Conservation (phyloP, 1,140 invertebrate species). For the Drosophila suzukii region DNA sequence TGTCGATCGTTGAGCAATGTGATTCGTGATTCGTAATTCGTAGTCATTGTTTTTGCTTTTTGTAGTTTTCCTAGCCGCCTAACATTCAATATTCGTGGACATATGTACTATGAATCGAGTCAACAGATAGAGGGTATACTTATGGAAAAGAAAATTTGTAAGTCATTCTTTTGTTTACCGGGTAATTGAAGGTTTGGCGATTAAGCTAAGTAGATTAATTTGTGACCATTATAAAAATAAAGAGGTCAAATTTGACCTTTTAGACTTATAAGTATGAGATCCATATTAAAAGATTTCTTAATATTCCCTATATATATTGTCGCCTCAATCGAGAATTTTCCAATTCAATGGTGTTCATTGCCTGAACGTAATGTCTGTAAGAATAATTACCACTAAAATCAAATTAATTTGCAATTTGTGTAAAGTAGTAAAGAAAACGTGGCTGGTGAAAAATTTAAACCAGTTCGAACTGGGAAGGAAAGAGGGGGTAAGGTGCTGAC, state of each 20-base stretch:
- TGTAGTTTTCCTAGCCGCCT: slow-evolving; percentile 18
- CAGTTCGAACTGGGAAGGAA: not conserved
- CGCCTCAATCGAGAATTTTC: not conserved
- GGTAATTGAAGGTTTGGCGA: not conserved
- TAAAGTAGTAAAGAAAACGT: slow-evolving; percentile 1
- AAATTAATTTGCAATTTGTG: slow-evolving; percentile 74
- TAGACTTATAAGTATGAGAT: not conserved
- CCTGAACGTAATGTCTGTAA: slow-evolving; percentile 37
- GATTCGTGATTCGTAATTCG: slow-evolving; percentile 34
- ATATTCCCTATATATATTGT: not conserved
- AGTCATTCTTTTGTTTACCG: not conserved
- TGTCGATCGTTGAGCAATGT: slow-evolving; percentile 44
- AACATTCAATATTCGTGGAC: not conserved
- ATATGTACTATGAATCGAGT: slow-evolving; percentile 3
- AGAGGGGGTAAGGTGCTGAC: not conserved
- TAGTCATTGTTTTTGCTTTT: slow-evolving; percentile 24
- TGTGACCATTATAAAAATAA: not conserved
- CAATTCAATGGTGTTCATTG: slow-evolving; percentile 1
- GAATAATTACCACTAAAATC: slow-evolving; percentile 69
- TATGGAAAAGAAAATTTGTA: not conserved
- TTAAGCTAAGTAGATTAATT: not conserved
- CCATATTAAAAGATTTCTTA: not conserved
- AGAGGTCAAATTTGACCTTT: not conserved
- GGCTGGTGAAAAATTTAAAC: slow-evolving; percentile 4
- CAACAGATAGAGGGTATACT: slow-evolving; percentile 8